These are phyloP conservation scores for Plemyria rubiginata DNA, from an alignment of 2,888 invertebrate genomes.

Conservation along the genomic window DNA sequence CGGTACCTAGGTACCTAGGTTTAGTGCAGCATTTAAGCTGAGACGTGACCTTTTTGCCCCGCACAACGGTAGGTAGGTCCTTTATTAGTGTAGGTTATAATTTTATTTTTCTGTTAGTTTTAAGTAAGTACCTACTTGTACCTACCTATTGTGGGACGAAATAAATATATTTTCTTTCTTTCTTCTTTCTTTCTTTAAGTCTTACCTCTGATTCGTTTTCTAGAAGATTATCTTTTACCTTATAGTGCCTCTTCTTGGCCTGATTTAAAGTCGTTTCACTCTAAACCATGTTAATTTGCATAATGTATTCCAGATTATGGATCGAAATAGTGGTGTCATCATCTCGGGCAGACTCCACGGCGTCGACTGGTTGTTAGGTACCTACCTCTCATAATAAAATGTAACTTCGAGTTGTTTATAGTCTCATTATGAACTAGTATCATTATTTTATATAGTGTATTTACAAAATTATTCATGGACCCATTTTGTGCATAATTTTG, in stretches of 20 bases:
- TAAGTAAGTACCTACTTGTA: too few relatives aligned
- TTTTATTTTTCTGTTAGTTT: too few relatives aligned
- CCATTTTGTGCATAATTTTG: constrained; percentile 53
- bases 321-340: constrained; percentile 61
- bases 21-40: too few relatives aligned
- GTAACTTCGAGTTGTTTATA: constrained; percentile 52
- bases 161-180: too few relatives aligned
- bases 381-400: constrained; percentile 39
- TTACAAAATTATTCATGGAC: constrained; percentile 50
- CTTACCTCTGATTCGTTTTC: neutral
- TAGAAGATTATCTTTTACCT: constrained; percentile 44
- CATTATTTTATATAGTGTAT: constrained; percentile 44
- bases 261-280: constrained; percentile 42
- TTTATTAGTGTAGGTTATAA: too few relatives aligned
- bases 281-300: constrained; percentile 52
- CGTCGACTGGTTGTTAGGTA: constrained; percentile 50
- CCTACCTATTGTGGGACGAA: too few relatives aligned
- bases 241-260: constrained; percentile 43
- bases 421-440: constrained; percentile 48
- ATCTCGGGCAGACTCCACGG: constrained; percentile 61
- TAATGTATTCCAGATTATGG: constrained; percentile 57
- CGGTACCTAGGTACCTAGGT: too few relatives aligned
- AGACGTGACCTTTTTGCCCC: too few relatives aligned
- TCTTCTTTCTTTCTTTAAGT: too few relatives aligned
- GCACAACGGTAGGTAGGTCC: too few relatives aligned